Percentiles rank a stretch among this genome's conserved stretches.
These are phyloP conservation scores for Aphelinus certus DNA, from an alignment of 1,140 invertebrate genomes.

Conservation along the genomic window DNA sequence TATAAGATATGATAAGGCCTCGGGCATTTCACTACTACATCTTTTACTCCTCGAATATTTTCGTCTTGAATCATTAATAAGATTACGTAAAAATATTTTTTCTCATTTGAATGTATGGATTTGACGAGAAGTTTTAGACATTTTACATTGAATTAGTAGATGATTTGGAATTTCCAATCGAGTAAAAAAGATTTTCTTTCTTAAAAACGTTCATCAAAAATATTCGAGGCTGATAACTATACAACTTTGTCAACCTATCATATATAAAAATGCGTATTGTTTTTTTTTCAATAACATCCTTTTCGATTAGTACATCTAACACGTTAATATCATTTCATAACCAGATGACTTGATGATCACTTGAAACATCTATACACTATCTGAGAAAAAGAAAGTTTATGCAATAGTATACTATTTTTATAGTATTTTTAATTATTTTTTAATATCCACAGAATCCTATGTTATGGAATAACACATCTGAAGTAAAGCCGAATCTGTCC, in stretches of 20 bases:
- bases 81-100: constrained; percentile 12
- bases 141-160: too few relatives aligned
- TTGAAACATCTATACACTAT: constrained; percentile 10
- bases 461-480: constrained; percentile 8
- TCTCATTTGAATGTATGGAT: neutral
- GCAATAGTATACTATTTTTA: too few relatives aligned
- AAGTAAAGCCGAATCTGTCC: constrained; percentile 24
- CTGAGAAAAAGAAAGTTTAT: constrained; percentile 1
- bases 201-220: constrained; percentile 40
- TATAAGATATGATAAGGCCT: constrained; percentile 62
- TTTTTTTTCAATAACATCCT: constrained; percentile 54
- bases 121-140: too few relatives aligned
- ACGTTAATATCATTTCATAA: constrained; percentile 45
- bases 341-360: constrained; percentile 26
- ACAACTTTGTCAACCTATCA: constrained; percentile 56
- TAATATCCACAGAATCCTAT: constrained; percentile 32
- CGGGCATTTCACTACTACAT: constrained; percentile 61
- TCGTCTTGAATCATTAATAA: constrained; percentile 32
- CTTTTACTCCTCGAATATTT: constrained; percentile 56
- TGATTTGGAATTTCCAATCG: too few relatives aligned
- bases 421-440: neutral
- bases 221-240: constrained; percentile 58
- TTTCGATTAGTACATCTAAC: constrained; percentile 52
- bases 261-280: constrained; percentile 54
- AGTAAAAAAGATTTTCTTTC: too few relatives aligned